Percentiles rank a stretch among this genome's conserved stretches.
These are phyloP conservation scores for Nyctalus aviator DNA, from an alignment of 2,797 vertebrate genomes.

Conservation along the genomic window DNA sequence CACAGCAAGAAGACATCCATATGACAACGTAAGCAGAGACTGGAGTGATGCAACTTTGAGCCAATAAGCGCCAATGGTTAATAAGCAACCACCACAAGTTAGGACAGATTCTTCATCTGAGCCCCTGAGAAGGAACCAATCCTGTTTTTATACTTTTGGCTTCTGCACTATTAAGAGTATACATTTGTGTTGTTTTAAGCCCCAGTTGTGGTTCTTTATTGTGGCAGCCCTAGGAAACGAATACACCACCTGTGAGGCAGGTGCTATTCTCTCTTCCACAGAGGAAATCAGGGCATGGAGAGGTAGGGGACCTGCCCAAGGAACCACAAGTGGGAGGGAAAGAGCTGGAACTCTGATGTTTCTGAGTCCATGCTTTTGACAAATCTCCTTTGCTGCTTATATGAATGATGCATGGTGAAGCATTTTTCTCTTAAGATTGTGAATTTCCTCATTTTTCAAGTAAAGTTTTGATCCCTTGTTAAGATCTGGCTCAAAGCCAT, in stretches of 20 bases:
- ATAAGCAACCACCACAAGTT: neutral
- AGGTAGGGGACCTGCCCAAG: neutral
- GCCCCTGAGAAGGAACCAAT: neutral
- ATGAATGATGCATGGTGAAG: neutral
- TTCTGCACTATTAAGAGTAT: neutral
- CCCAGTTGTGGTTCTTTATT: neutral
- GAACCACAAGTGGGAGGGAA: neutral
- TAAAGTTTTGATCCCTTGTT: neutral
- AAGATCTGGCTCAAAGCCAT: neutral
- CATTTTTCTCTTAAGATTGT: neutral
- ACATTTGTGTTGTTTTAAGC: no score
- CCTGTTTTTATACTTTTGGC: neutral
- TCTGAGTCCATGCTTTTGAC: neutral
- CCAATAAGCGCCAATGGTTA: neutral
- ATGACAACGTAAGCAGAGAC: neutral
- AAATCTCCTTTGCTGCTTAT: neutral
- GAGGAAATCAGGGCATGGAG: neutral
- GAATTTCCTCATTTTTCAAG: neutral
- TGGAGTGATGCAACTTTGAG: neutral
- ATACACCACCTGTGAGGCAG: accelerated
- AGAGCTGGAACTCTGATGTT: neutral
- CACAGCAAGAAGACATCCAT: neutral
- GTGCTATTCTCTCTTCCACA: neutral
- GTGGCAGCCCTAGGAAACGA: neutral
- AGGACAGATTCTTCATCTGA: neutral